Percentiles rank a stretch among this genome's conserved stretches.
These are phyloP conservation scores for Cryptophagus acutangulus DNA, from an alignment of 2,888 invertebrate species.

Conservation along the genomic window DNA sequence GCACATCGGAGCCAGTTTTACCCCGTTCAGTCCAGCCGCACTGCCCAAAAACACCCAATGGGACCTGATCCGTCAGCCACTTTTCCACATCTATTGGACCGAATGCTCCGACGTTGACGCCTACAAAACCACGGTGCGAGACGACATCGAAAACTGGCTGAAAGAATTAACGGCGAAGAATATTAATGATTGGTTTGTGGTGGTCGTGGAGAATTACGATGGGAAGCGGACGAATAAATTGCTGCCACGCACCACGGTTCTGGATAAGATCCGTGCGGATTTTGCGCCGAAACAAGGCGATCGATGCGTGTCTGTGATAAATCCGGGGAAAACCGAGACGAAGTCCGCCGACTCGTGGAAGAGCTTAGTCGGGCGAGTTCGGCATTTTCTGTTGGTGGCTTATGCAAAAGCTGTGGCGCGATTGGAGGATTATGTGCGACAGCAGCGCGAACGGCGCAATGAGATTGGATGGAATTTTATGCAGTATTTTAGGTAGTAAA, in stretches of 20 bases:
- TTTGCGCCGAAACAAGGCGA: conserved; percentile 86
- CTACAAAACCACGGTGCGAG: conserved; percentile 81
- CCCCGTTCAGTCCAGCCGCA: conserved; percentile 70
- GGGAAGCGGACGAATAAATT: conserved; percentile 87
- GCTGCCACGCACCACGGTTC: conserved; percentile 83
- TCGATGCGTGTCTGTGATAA: conserved; percentile 84
- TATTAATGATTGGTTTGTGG: conserved; percentile 88
- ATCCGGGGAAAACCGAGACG: conserved; percentile 84
- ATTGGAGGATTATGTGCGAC: conserved; percentile 86
- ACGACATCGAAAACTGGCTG: conserved; percentile 86
- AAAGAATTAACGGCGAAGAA: conserved; percentile 69
- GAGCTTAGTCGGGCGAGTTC: conserved; percentile 73
- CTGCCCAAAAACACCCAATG: conserved; percentile 66
- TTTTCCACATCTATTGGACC: conserved; percentile 92
- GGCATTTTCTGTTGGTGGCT: conserved; percentile 77
- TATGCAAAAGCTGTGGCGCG: conserved; percentile 80
- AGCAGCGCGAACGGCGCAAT: conserved; percentile 84
- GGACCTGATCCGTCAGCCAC: conserved; percentile 79
- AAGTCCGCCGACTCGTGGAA: conserved; percentile 89
- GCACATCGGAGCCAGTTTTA: conserved; percentile 74
- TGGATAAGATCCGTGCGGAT: conserved; percentile 91
- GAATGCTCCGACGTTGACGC: conserved; percentile 90
- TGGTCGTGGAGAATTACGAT: conserved; percentile 88
- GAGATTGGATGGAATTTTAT: conserved; percentile 92
- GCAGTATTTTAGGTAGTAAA: conserved; percentile 88